A percentile compares a stretch with the other conserved stretches of the same genome.
Evolutionary conservation across 1,140 invertebrate species (phyloP).

Genomic region (Geopemphigus sp.): DNA sequence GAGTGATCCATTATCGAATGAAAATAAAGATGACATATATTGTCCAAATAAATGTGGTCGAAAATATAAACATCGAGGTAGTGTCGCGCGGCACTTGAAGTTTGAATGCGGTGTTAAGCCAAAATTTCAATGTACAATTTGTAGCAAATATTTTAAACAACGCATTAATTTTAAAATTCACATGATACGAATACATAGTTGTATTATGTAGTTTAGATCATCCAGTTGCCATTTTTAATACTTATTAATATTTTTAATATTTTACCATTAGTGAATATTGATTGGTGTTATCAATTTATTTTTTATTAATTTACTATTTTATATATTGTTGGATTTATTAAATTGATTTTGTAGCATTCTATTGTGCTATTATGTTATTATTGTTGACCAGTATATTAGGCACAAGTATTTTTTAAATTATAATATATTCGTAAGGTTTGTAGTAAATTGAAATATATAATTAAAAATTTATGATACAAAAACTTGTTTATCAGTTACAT

Average conservation of each 20-base stretch:
- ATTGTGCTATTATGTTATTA: neutral
- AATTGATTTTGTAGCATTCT: neutral
- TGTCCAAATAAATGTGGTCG: slow-evolving; percentile 49
- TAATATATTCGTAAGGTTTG: neutral
- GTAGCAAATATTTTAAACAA: slow-evolving; percentile 66
- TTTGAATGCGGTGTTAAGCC: slow-evolving; percentile 53
- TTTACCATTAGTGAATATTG: neutral
- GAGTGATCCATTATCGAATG: slow-evolving; percentile 1
- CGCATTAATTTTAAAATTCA: slow-evolving; percentile 61
- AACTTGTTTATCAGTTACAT: neutral
- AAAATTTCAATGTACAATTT: slow-evolving; percentile 52
- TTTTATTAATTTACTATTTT: neutral
- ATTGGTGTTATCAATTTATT: neutral
- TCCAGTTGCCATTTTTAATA: neutral
- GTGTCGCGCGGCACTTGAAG: slow-evolving; percentile 51
- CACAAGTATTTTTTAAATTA: neutral
- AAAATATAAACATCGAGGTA: slow-evolving; percentile 50
- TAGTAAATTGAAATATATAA: neutral
- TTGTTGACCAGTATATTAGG: neutral
- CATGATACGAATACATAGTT: slow-evolving; percentile 52
- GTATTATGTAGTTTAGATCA: slow-evolving; percentile 19
- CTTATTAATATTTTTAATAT: neutral
- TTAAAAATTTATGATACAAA: neutral
- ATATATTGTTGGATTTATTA: neutral
- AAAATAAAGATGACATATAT: slow-evolving; percentile 22